phyloP scores from a whole-genome alignment of 2,888 invertebrate species.

The Cephus pulcher region DNA sequence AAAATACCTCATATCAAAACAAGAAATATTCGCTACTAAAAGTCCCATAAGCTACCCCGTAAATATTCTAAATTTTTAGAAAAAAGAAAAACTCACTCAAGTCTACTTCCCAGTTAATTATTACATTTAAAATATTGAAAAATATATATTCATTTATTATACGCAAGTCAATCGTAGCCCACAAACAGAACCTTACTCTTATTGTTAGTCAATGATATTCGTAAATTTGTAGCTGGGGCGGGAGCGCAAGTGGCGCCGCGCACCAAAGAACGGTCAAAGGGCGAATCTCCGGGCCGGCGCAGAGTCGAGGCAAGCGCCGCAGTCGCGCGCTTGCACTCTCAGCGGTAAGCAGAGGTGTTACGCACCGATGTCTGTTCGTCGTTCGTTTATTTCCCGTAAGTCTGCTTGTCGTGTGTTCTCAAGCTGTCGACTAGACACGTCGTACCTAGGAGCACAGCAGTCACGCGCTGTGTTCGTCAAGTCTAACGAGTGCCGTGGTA shows the following conservation, averaged over 20 bases:
- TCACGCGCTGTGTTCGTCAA: not conserved
- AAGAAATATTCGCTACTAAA: not conserved
- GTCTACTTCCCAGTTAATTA: not conserved
- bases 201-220: not conserved
- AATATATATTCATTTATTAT: not conserved
- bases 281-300: constrained; percentile 50
- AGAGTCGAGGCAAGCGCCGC: constrained; percentile 49
- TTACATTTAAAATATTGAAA: not conserved
- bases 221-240: constrained; percentile 26
- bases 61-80: not conserved
- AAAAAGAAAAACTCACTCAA: not conserved
- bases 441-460: not conserved
- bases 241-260: constrained; percentile 43
- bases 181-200: not conserved
- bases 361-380: constrained; percentile 23
- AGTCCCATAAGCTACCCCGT: not conserved
- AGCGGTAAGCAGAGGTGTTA: constrained; percentile 52
- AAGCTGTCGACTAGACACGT: constrained; percentile 5
- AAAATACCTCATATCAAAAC: not conserved
- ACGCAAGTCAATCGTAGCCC: not conserved
- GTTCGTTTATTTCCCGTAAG: constrained; percentile 31
- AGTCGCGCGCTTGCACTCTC: constrained; percentile 63
- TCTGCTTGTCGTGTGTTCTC: constrained; percentile 12
- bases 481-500: not conserved
- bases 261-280: constrained; percentile 34